Base-by-base conservation (phyloP, 2,113 vertebrate species). In the Athene cunicularia region DNA sequence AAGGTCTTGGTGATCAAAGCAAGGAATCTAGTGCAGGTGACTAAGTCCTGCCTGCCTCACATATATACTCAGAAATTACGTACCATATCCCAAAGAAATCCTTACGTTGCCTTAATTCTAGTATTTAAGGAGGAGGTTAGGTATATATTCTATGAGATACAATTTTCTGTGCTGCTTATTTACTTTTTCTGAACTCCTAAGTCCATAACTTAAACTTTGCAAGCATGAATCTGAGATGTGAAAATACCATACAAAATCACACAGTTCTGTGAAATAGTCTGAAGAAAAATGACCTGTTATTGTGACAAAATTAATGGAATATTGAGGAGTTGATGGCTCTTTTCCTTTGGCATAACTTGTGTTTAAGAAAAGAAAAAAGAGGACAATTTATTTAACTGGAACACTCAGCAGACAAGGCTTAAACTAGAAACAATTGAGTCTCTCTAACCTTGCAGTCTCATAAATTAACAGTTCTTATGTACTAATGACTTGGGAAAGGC, bases 401-500 rank as follows among this genome's bases (percentile, higher is more conserved):
- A 59, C 8, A 11, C 22, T 68, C 22, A 27, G 35, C 9, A 76
- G 64, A n/a, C 32, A 56, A 88, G 32, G 15, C 28, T 83, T 64
- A 74, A 60, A 35, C 37, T 73, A 50, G 62, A 73, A 47, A 47
- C 45, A 94, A 90, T 72, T 91, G 53, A 45, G 58, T 85, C 47
- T 92, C 28, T 86, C 28, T 80, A 80, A 87, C 70, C n/a, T 85
- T 39, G 11, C 52, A 93, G 63, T 73, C 45, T 86, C 71, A 84
- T 96, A 96, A 97, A 96, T 96, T 94, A 94, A 86, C 80, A 91
- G 66, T 53, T 93, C 75, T 94, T 84, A 95, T 93, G 45, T 86
- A 86, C 80, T 95, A 96, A 96, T 97, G 94, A 92, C 95, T 90
- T 94, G 55, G 76, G 87, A 96, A 90, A 88, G 71, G 80, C 97